phyloP scores from a whole-genome alignment of 2,797 vertebrate genomes.

The Sebastes taczanowskii region DNA sequence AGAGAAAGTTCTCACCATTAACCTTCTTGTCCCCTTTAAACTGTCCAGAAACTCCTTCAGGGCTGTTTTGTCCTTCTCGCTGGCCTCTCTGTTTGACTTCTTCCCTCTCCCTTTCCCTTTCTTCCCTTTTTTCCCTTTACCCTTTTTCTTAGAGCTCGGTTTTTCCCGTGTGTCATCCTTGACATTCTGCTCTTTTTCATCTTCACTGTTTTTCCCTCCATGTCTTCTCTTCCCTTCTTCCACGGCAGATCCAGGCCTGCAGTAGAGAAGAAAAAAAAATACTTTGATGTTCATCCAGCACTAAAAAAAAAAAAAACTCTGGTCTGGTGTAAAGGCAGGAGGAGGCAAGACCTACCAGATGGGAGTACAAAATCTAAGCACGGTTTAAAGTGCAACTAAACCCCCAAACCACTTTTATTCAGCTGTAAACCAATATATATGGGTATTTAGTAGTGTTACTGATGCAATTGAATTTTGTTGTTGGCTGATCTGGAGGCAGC shows the following conservation, averaged over 20 bases:
- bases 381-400: background rate
- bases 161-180: slow-evolving; percentile 49
- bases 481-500: no score
- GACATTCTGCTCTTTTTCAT: slow-evolving; percentile 36
- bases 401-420: no score
- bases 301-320: background rate
- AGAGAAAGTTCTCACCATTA: slow-evolving; percentile 76
- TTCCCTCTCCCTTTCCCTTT: slow-evolving; percentile 79
- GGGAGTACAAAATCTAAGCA: background rate
- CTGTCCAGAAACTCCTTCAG: slow-evolving; percentile 75
- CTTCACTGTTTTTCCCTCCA: slow-evolving; percentile 20
- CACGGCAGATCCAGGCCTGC: slow-evolving; percentile 41
- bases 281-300: slow-evolving; percentile 19
- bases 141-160: slow-evolving; percentile 72
- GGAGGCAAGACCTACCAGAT: background rate
- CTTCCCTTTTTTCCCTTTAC: slow-evolving; percentile 81
- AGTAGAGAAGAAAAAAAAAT: background rate
- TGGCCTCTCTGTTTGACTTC: slow-evolving; percentile 72
- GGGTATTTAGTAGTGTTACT: no score
- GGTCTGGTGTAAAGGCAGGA: background rate
- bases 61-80: slow-evolving; percentile 70
- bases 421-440: no score
- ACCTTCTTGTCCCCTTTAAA: slow-evolving; percentile 75
- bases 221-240: slow-evolving; percentile 35
- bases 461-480: no score